These are phyloP conservation scores for Ennomos erosarius DNA, from an alignment of 2,888 invertebrate species.

Conservation along the genomic window DNA sequence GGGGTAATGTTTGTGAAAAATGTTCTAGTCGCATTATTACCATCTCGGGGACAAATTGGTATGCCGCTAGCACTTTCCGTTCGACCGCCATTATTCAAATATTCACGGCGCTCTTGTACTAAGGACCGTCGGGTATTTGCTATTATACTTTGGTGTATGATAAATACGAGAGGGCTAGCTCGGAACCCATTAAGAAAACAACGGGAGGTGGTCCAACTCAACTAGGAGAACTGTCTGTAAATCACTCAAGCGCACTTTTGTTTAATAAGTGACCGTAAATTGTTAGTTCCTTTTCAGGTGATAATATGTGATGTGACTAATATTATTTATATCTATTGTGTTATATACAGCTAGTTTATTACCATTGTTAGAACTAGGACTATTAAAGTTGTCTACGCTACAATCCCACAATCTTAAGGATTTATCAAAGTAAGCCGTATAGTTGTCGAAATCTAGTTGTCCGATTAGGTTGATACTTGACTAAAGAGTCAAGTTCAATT, in stretches of 20 bases:
- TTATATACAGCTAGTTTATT: too few relatives aligned
- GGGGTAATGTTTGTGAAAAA: slow-evolving; percentile 70
- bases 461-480: too few relatives aligned
- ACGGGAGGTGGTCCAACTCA: slow-evolving; percentile 36
- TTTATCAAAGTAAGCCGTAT: too few relatives aligned
- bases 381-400: too few relatives aligned
- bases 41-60: slow-evolving; percentile 77
- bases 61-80: slow-evolving; percentile 72
- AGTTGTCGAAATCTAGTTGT: too few relatives aligned
- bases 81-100: slow-evolving; percentile 80
- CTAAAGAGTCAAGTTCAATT: too few relatives aligned
- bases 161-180: slow-evolving; percentile 38
- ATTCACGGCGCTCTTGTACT: slow-evolving; percentile 75
- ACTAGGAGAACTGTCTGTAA: slow-evolving; percentile 31
- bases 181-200: slow-evolving; percentile 40
- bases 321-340: too few relatives aligned
- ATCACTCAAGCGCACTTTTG: slow-evolving; percentile 27
- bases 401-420: too few relatives aligned
- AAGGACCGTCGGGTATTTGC: slow-evolving; percentile 59
- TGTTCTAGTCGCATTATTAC: slow-evolving; percentile 75
- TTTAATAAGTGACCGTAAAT: slow-evolving; percentile 28
- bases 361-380: too few relatives aligned
- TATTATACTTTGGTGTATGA: slow-evolving; percentile 52
- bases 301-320: slow-evolving; percentile 1
- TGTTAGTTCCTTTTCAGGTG: slow-evolving; percentile 21